phyloP scores from a whole-genome alignment of 30 jellyfish, hydroid and myxozoan genomes.

The Cassiopea xamachana region DNA sequence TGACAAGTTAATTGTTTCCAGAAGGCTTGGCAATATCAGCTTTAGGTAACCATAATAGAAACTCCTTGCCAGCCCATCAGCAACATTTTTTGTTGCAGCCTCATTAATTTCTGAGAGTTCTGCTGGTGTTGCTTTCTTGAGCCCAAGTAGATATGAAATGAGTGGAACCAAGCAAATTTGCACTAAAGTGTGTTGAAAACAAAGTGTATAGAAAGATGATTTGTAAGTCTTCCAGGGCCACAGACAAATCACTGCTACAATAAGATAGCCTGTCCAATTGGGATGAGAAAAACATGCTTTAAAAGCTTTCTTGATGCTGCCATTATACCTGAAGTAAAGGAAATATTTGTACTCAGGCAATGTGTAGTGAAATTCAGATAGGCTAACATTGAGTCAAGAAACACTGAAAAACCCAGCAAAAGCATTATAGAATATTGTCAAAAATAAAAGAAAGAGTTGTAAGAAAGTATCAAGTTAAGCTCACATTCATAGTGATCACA shows the following conservation, averaged over 20 bases:
- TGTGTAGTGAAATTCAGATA: not conserved
- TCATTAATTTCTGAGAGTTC: slow-evolving; percentile 77
- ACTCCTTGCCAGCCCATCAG: slow-evolving; percentile 93
- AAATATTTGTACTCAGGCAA: not conserved
- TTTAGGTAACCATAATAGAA: slow-evolving; percentile 85
- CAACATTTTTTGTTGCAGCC: slow-evolving; percentile 74
- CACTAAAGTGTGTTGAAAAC: not conserved
- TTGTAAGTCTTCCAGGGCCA: no score
- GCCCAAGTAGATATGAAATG: slow-evolving; percentile 35
- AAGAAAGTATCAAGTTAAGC: no score
- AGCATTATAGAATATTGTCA: no score
- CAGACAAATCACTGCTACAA: not conserved
- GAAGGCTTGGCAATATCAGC: slow-evolving; percentile 63
- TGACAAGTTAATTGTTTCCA: slow-evolving; percentile 39
- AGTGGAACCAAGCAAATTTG: slow-evolving; percentile 28
- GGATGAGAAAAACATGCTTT: slow-evolving; percentile 33
- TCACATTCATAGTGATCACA: no score
- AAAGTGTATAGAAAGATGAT: not conserved
- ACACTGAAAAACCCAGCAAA: no score
- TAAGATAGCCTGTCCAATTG: not conserved
- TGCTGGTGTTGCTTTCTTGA: slow-evolving; percentile 35
- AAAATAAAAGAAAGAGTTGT: no score
- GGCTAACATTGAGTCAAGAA: not conserved
- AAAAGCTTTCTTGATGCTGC: slow-evolving; percentile 36
- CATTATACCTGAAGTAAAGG: slow-evolving; percentile 27